Evolutionary conservation across 2,113 vertebrate genomes (phyloP), one percentile per base, ranked within the genome.

Genomic region (Anser brachyrhynchus): DNA sequence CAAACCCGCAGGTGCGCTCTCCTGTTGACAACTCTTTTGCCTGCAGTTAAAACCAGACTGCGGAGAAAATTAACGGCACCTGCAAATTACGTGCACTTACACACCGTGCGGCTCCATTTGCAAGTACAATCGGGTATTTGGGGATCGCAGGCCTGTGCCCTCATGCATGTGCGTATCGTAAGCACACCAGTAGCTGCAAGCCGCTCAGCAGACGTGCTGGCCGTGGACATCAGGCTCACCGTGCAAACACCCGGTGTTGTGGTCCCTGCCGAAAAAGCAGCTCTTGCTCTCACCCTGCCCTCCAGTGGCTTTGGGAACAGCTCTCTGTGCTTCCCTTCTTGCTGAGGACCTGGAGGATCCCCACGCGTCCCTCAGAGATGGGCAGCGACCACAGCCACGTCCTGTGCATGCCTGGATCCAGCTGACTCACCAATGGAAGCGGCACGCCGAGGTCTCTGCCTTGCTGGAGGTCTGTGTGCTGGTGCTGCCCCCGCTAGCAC

Each of bases 101-200:
- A 65, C 89, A 89, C 62, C 19, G 77, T 81, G 70, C 35, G 81
- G 51, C 83, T 93, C 91, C 43, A 89, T 97, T 95, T 96, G 93
- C 92, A 94, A 95, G 69, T 89, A 70, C 62, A 81, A 81, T 83
- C 41, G 62, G 55, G 57, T 87, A 44, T 75, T 91, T 95, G 82
- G 85, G 74, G 81, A 55, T 75, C n/a, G 59, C 62, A 84, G 70
- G 61, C 59, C 59, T 52, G 16, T 28, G 71, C 46, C 55, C 58
- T 90, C 64, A 10, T 81, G 61, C 54, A 62, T 91, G 85, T 86
- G 84, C 62, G 46, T 87, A 72, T 94, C 71, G 84, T 58, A 81
- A 86, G 67, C 57, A 29, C 35, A 43, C 57, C n/a, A 73, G 62
- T 66, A 91, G 43, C 58, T 89, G 82, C 66, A 73, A 71, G 79